Evolutionary conservation across 2,113 vertebrate species (phyloP).

Genomic region (Chamaetylas fuelleborni): DNA sequence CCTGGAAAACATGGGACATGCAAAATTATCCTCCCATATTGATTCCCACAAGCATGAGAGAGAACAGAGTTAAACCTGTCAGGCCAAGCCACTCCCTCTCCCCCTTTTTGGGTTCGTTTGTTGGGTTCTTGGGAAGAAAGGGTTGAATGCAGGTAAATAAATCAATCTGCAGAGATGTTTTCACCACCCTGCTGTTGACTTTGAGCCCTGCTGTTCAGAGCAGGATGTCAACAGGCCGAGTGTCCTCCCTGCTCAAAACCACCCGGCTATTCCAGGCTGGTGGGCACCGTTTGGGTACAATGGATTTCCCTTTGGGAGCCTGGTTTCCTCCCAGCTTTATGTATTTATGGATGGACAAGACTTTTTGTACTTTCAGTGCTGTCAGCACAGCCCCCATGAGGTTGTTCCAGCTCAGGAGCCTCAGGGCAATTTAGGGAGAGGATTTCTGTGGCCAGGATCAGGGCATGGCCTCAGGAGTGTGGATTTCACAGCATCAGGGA

Average conservation of each 20-base stretch:
- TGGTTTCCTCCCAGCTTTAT: neutral
- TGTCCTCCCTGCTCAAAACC: neutral
- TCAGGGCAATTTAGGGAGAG: neutral
- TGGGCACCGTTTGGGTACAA: neutral
- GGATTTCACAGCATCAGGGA: neutral
- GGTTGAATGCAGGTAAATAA: neutral
- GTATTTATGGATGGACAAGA: neutral
- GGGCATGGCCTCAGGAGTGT: accelerated
- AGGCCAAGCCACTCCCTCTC: neutral
- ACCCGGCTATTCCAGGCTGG: neutral
- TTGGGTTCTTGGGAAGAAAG: neutral
- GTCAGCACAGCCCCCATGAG: accelerated
- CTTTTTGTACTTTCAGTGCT: neutral
- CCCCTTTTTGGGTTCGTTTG: neutral
- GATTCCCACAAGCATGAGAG: accelerated
- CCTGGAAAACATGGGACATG: neutral
- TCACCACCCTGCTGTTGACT: neutral
- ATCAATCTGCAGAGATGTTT: neutral
- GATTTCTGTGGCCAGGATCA: neutral
- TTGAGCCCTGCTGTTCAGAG: neutral
- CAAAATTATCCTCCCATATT: neutral
- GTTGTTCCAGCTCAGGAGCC: neutral
- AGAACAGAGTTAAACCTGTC: neutral
- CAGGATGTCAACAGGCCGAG: neutral
- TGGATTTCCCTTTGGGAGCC: neutral